A percentile compares a stretch with the other conserved stretches of the same genome.
Conservation (phyloP, 2,888 invertebrate genomes). For the Macrophya alboannulata region DNA sequence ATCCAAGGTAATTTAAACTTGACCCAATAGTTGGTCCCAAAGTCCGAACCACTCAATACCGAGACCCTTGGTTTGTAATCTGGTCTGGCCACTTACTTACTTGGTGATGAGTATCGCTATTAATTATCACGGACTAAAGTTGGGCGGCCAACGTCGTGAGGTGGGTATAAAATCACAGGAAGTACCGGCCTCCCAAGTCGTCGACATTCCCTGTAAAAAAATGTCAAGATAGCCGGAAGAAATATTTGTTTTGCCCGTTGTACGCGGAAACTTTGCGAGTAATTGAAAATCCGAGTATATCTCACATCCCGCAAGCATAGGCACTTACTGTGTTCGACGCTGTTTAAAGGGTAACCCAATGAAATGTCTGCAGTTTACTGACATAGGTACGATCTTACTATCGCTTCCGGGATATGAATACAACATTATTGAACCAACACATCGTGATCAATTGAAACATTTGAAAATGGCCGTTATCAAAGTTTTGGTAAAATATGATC, state of each 20-base stretch:
- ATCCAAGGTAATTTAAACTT: constrained; percentile 6
- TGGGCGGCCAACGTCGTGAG: constrained; percentile 70
- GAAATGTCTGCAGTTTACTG: not conserved
- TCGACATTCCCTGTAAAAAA: not conserved
- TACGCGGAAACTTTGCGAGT: not conserved
- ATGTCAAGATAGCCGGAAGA: not conserved
- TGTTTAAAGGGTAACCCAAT: not conserved
- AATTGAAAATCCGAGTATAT: not conserved
- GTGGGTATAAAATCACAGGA: constrained; percentile 59
- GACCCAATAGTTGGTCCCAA: not conserved
- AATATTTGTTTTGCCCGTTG: not conserved
- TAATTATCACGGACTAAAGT: constrained; percentile 72
- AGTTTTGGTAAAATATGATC: not conserved
- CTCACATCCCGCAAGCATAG: not conserved
- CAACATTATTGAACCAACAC: not conserved
- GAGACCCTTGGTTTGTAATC: not conserved
- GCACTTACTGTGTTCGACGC: not conserved
- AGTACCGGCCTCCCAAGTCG: not conserved
- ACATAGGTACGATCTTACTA: not conserved
- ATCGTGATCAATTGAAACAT: not conserved
- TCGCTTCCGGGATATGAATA: not conserved
- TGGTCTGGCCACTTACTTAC: not conserved
- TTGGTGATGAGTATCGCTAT: constrained; percentile 68
- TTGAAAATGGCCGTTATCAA: not conserved
- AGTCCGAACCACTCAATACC: not conserved